Conservation (phyloP, 92 coral and sea anemone species). For the Porites cylindrica region DNA sequence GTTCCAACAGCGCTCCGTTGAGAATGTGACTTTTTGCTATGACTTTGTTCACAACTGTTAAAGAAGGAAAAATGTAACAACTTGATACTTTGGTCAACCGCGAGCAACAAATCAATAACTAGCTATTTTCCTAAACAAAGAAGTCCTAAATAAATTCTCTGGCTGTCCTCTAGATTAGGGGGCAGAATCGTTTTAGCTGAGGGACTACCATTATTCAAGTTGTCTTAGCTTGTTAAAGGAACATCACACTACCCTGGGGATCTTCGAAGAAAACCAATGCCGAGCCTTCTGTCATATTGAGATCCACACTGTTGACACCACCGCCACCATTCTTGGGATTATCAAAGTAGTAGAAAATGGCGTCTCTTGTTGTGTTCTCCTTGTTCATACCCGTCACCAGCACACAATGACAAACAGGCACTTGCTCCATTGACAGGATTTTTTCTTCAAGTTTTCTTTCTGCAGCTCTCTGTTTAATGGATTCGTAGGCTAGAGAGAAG, state of each 20-base stretch:
- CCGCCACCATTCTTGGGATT: conserved; percentile 69
- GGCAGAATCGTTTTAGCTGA: too few relatives aligned
- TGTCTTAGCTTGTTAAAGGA: too few relatives aligned
- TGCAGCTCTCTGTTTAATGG: conserved; percentile 20
- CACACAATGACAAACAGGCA: conserved; percentile 64
- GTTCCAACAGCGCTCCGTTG: conserved; percentile 1
- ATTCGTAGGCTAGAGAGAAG: conserved; percentile 12
- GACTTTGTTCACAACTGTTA: conserved; percentile 20
- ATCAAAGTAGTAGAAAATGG: conserved; percentile 65
- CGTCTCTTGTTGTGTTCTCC: conserved; percentile 48
- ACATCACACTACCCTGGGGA: conserved; percentile 46
- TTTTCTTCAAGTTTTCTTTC: conserved; percentile 49
- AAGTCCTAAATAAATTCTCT: too few relatives aligned
- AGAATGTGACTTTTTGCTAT: conserved; percentile 7
- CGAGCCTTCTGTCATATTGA: conserved; percentile 21
- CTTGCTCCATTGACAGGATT: conserved; percentile 49
- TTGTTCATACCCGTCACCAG: conserved; percentile 56
- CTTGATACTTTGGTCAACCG: background rate
- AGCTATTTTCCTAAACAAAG: too few relatives aligned
- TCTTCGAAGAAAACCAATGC: conserved; percentile 75
- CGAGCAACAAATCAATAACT: too few relatives aligned
- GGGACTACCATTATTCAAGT: too few relatives aligned
- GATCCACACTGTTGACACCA: conserved; percentile 58
- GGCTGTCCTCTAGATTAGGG: too few relatives aligned
- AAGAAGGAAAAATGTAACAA: background rate